Percentiles rank a stretch among this genome's conserved stretches.
These are phyloP conservation scores for Ispidina lecontei DNA, from an alignment of 2,797 vertebrate genomes.

Conservation along the genomic window DNA sequence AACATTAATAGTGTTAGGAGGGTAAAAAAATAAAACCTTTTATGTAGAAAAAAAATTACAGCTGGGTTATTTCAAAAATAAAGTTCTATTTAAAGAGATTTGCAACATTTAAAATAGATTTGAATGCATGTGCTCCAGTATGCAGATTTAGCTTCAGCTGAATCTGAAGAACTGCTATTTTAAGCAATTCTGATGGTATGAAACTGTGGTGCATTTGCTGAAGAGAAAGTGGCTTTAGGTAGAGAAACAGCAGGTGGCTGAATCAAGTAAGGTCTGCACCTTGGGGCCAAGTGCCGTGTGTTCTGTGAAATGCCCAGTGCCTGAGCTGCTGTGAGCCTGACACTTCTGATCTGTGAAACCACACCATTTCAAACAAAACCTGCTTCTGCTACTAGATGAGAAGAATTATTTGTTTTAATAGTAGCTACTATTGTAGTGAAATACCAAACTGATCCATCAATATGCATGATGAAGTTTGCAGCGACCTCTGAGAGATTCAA, in stretches of 20 bases:
- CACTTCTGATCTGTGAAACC: background rate
- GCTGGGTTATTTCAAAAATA: slow-evolving; percentile 59
- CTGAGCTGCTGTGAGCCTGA: background rate
- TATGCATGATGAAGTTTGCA: background rate
- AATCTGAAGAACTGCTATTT: slow-evolving; percentile 35
- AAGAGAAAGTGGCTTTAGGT: background rate
- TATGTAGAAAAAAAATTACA: slow-evolving; percentile 68
- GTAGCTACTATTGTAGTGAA: background rate
- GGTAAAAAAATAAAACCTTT: slow-evolving; percentile 70
- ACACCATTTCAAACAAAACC: background rate
- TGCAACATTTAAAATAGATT: slow-evolving; percentile 65
- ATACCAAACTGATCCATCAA: background rate
- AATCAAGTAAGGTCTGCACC: background rate
- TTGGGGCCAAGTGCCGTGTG: background rate
- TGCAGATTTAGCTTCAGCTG: slow-evolving; percentile 32
- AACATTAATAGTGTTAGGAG: slow-evolving; percentile 81
- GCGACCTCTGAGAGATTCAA: background rate
- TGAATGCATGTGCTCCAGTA: slow-evolving; percentile 26
- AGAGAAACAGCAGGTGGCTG: background rate
- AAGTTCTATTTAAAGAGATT: slow-evolving; percentile 64
- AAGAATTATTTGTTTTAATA: background rate
- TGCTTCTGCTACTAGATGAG: background rate
- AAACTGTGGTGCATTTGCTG: background rate
- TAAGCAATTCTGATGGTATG: background rate
- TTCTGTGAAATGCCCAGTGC: background rate